phyloP scores from a whole-genome alignment of 1,140 invertebrate genomes.

The Drosophila serrata region DNA sequence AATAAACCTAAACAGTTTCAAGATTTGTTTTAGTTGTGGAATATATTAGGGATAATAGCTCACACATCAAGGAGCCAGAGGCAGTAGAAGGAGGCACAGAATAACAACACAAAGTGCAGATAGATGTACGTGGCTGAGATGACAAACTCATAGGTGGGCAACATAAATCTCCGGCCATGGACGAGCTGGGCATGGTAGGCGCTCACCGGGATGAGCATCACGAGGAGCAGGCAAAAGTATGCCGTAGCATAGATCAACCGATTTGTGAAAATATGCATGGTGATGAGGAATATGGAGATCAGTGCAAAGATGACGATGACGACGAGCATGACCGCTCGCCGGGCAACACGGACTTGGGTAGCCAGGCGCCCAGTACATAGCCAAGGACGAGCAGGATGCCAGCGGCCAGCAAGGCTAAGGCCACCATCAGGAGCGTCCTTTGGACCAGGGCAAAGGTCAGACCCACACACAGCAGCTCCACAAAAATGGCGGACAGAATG shows the following conservation, averaged over 20 bases:
- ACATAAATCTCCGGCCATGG: conserved; percentile 13
- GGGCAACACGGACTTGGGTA: conserved; percentile 28
- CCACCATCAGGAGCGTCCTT: neutral
- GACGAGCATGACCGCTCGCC: conserved; percentile 22
- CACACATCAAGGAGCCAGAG: conserved; percentile 8
- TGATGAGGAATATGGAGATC: conserved; percentile 1
- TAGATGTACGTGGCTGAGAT: conserved; percentile 16
- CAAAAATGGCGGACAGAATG: conserved; percentile 19
- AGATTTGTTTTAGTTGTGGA: too few relatives aligned
- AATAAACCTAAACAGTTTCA: neutral
- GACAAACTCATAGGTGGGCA: conserved; percentile 30
- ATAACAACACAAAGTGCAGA: conserved; percentile 42
- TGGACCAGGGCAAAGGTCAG: conserved; percentile 13
- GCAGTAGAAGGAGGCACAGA: conserved; percentile 6
- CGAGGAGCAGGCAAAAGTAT: conserved; percentile 15
- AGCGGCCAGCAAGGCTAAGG: neutral
- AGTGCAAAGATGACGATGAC: conserved; percentile 6
- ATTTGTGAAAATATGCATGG: conserved; percentile 12
- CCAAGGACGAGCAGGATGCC: neutral
- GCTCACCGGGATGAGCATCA: conserved; percentile 4
- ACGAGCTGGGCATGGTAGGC: conserved; percentile 33
- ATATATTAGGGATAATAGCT: neutral
- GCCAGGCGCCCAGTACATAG: conserved; percentile 32
- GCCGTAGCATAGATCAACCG: neutral
- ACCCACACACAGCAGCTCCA: conserved; percentile 4